Evolutionary conservation across 2,113 vertebrate genomes (phyloP).

Genomic region (Cichladusa arquata): DNA sequence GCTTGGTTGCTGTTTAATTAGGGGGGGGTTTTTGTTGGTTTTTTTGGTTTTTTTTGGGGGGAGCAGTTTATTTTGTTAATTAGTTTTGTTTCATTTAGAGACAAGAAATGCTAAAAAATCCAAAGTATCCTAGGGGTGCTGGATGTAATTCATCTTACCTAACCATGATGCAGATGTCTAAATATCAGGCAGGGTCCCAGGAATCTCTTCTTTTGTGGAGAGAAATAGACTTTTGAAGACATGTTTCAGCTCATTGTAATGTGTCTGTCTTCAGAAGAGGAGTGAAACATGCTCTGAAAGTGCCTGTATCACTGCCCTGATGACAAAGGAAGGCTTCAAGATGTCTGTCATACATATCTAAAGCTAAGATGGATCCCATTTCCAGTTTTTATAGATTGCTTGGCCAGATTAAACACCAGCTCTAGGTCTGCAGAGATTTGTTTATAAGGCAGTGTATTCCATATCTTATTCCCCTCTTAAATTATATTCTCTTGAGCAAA

Average conservation of each 20-base stretch:
- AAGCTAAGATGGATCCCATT: background rate
- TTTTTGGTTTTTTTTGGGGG: background rate
- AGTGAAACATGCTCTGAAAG: background rate
- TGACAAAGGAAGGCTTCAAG: background rate
- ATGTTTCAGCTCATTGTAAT: background rate
- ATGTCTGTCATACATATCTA: background rate
- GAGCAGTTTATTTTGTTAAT: background rate
- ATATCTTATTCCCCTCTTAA: background rate
- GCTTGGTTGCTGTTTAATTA: background rate
- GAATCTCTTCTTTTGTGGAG: background rate
- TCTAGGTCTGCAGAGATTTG: background rate
- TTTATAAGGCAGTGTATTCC: background rate
- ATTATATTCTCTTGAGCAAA: background rate
- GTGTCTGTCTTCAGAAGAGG: background rate
- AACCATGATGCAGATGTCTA: background rate
- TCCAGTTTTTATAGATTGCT: background rate
- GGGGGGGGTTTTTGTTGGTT: no score
- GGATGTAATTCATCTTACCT: background rate
- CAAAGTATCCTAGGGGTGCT: background rate
- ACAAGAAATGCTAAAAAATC: background rate
- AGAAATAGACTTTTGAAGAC: background rate
- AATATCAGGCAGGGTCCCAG: background rate
- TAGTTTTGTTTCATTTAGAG: background rate
- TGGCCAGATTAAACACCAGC: background rate
- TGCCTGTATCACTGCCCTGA: background rate